phyloP scores from a whole-genome alignment of 2,113 vertebrate species.

The Rhinogobius similis region DNA sequence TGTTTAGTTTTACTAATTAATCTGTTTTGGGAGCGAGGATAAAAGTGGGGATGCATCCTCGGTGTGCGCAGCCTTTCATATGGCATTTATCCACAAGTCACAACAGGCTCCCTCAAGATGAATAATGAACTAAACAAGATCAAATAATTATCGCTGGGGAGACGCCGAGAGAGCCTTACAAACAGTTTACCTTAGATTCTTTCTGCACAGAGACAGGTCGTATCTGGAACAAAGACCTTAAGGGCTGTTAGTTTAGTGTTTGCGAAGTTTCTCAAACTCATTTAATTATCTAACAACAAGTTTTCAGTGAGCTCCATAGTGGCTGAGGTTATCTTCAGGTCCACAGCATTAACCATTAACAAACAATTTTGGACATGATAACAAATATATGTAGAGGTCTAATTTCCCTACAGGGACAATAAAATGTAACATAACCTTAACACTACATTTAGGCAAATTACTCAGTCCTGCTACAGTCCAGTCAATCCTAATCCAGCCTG shows the following conservation, averaged over 20 bases:
- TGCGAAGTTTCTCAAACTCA: constrained; percentile 34
- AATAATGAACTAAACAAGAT: constrained; percentile 84
- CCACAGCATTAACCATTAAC: background rate
- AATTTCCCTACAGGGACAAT: no score
- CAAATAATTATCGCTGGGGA: constrained; percentile 80
- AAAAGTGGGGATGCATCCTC: constrained; percentile 77
- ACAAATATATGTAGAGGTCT: no score
- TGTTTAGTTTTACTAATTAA: constrained; percentile 84
- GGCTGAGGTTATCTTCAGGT: background rate
- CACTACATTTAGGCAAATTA: background rate
- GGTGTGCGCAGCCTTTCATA: constrained; percentile 78
- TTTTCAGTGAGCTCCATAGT: background rate
- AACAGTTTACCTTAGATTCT: constrained; percentile 74
- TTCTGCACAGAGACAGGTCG: constrained; percentile 49
- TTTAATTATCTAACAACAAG: constrained; percentile 5
- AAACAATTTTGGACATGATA: background rate
- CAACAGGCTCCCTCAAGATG: constrained; percentile 77
- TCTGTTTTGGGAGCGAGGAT: constrained; percentile 81
- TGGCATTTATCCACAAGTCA: constrained; percentile 82
- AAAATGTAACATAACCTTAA: no score
- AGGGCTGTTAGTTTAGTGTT: constrained; percentile 53
- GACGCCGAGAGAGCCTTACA: constrained; percentile 64
- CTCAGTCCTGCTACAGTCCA: background rate
- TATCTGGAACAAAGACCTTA: constrained; percentile 51
- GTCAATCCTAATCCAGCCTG: background rate